Conservation (phyloP, 2,888 invertebrate genomes). For the Cantharis nigra region DNA sequence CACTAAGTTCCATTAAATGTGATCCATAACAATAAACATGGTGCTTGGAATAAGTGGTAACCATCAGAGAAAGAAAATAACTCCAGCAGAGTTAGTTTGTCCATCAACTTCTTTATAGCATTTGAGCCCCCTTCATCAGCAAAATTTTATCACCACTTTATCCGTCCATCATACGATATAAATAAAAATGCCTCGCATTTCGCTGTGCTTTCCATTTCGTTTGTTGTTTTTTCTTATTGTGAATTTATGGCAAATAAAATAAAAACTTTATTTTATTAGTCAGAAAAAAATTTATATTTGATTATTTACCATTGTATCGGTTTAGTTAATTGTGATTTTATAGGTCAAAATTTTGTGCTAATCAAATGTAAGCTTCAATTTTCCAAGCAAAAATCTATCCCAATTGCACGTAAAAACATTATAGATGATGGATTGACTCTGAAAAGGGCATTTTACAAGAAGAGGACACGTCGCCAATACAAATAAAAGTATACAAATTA, state of each 20-base stretch:
- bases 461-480: background rate
- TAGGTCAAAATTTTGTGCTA: background rate
- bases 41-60: constrained; percentile 28
- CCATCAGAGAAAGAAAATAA: constrained; percentile 29
- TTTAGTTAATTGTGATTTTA: background rate
- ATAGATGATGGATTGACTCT: background rate
- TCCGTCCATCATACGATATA: constrained; percentile 29
- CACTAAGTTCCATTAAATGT: constrained; percentile 18
- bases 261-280: background rate
- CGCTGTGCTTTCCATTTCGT: constrained; percentile 22
- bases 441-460: background rate
- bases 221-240: constrained; percentile 2
- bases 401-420: background rate
- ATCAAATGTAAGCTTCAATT: background rate
- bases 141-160: constrained; percentile 39
- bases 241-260: background rate
- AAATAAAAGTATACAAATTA: background rate
- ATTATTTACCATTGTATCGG: background rate
- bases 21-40: constrained; percentile 31
- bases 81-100: constrained; percentile 24
- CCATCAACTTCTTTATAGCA: constrained; percentile 38
- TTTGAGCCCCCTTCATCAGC: constrained; percentile 42
- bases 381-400: background rate
- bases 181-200: constrained; percentile 25
- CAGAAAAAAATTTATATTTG: background rate